Evolutionary conservation across 1,140 invertebrate genomes (phyloP).

Genomic region (Adelges cooleyi): DNA sequence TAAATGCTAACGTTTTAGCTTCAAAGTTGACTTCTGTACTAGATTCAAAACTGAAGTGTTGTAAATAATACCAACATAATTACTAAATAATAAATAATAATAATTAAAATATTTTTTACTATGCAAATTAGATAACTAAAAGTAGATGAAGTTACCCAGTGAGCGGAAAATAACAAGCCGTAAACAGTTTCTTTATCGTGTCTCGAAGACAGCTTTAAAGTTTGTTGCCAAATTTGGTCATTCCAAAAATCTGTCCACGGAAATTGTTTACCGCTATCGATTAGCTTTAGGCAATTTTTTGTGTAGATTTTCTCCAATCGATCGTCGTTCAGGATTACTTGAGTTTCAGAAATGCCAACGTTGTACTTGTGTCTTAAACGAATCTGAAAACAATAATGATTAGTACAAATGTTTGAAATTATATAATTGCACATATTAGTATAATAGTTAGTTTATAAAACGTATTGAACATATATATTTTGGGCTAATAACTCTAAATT

Average conservation of each 20-base stretch:
- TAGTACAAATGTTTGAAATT: not conserved
- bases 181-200: conserved; percentile 47
- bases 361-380: conserved; percentile 9
- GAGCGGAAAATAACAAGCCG: conserved; percentile 69
- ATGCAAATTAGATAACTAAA: too few relatives aligned
- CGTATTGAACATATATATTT: too few relatives aligned
- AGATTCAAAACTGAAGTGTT: too few relatives aligned
- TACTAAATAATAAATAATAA: too few relatives aligned
- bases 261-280: conserved; percentile 49
- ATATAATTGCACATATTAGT: too few relatives aligned
- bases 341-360: conserved; percentile 1
- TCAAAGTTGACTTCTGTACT: too few relatives aligned
- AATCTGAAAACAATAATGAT: not conserved
- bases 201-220: conserved; percentile 45
- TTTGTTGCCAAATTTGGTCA: conserved; percentile 41
- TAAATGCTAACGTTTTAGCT: too few relatives aligned
- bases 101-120: too few relatives aligned
- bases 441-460: too few relatives aligned
- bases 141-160: conserved; percentile 71
- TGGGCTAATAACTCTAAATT: too few relatives aligned
- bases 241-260: conserved; percentile 44
- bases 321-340: not conserved
- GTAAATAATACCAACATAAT: too few relatives aligned
- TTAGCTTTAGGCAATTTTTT: conserved; percentile 47
- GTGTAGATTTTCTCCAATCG: conserved; percentile 46